Conservation (phyloP, 2,113 vertebrate species). For the Istiophorus platypterus region DNA sequence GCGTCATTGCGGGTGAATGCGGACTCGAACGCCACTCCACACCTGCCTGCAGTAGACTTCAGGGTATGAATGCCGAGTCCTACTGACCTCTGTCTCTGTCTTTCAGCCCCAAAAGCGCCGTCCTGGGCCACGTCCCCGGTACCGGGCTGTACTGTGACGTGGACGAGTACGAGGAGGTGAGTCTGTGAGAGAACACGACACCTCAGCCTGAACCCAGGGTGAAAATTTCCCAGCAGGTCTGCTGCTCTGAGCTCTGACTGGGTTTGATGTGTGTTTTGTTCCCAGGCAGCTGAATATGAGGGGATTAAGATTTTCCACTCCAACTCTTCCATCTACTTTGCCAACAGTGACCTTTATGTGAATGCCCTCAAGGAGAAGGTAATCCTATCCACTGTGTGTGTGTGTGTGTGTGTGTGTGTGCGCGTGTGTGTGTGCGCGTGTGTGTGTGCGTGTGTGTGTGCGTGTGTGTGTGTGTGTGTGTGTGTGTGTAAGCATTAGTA, state of each 20-base stretch:
- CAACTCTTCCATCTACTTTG: constrained; percentile 96
- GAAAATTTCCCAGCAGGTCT: neutral
- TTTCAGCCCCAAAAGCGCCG: constrained; percentile 88
- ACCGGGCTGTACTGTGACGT: constrained; percentile 93
- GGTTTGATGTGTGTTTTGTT: constrained; percentile 34
- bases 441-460: too few species aligned
- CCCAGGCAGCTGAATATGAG: constrained; percentile 85
- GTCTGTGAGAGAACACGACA: neutral
- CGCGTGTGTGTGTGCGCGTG: too few species aligned
- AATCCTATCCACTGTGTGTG: constrained; percentile 47
- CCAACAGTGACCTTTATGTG: constrained; percentile 93
- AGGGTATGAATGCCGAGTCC: too few species aligned
- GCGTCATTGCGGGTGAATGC: too few species aligned
- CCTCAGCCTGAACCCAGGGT: neutral
- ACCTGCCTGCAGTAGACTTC: too few species aligned
- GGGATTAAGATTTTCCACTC: constrained; percentile 98
- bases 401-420: constrained; percentile 4
- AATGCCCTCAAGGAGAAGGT: constrained; percentile 93
- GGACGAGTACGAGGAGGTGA: constrained; percentile 93
- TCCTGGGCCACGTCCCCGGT: constrained; percentile 90
- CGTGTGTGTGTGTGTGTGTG: too few species aligned
- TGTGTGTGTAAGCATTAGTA: neutral
- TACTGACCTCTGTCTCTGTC: constrained; percentile 12
- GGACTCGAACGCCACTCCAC: too few species aligned
- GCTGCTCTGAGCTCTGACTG: neutral